These are phyloP conservation scores for Syngnathus floridae DNA, from an alignment of 2,113 vertebrate species.

Conservation along the genomic window DNA sequence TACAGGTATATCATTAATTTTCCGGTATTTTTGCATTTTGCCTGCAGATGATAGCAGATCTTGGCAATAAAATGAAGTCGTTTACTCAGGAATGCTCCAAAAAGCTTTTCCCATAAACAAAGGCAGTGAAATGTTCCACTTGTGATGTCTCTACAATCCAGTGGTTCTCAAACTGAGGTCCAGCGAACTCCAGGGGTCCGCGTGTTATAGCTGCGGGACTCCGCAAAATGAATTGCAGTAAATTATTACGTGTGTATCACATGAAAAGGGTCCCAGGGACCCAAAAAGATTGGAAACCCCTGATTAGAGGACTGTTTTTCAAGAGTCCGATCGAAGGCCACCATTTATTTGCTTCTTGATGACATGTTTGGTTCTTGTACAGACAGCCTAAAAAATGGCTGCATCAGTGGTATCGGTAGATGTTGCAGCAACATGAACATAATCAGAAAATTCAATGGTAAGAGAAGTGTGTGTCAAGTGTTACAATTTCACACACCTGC, in stretches of 20 bases:
- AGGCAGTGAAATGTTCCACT: background rate
- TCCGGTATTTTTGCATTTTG: slow-evolving; percentile 27
- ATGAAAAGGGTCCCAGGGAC: background rate
- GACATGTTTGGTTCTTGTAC: background rate
- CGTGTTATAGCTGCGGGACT: background rate
- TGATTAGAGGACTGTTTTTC: background rate
- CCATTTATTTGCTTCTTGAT: background rate
- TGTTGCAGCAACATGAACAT: background rate
- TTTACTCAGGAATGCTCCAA: slow-evolving; percentile 48
- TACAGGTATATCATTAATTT: background rate
- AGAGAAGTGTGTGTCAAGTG: background rate
- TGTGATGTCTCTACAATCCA: background rate
- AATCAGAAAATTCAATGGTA: background rate
- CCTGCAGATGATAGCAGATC: slow-evolving; percentile 59
- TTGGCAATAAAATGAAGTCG: slow-evolving; percentile 32
- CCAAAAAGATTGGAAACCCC: background rate
- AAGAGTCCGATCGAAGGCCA: background rate
- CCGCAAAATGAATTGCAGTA: background rate
- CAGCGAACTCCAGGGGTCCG: background rate
- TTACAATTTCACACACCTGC: background rate
- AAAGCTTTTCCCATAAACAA: slow-evolving; percentile 52
- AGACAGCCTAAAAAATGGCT: background rate
- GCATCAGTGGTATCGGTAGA: too few species aligned
- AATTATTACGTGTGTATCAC: background rate
- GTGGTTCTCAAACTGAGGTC: background rate